Evolutionary conservation across 1,140 invertebrate species (phyloP), one percentile per base, ranked within the genome.

Genomic region (Drosophila kepulauana): DNA sequence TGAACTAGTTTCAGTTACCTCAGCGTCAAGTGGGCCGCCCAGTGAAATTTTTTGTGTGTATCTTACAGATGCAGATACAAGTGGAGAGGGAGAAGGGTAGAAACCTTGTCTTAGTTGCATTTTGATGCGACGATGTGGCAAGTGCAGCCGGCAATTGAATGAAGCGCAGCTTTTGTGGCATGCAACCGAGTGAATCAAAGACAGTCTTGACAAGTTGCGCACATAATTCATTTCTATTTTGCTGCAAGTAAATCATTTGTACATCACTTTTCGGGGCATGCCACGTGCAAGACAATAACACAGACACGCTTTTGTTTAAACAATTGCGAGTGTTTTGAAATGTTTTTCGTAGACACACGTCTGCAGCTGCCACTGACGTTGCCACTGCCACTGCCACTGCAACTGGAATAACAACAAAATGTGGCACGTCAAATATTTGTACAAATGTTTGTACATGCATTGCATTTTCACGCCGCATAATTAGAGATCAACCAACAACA

Each of bases 401-500:
- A 10, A 35, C 28, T 59, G 10, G 49, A 43, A 30, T 49, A 46
- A 38, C 64, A 38, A 58, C 66, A 38, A 61, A 41, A 48, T 57
- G 73, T 78, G 62, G 71, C 75, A 78, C 71, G 82, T 86, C 82
- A 86, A 63, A 70, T 75, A 70, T 61, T 74, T 74, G 65, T 68
- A 68, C 56, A 74, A 68, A 77, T 87, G 86, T 78, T 88, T 78
- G 77, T 88, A 87, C 84, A 88, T 88, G 84, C 66, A 71, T 84
- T 84, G 84, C 84, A 87, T 87, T 87, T 87, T 87, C 84, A 87
- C 84, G 84, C 84, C 84, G 80, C 80, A 87, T 87, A 87, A 87
- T 87, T 88, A 88, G 66, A 75, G 46, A 25, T 4, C 20, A 25
- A 25, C 20, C 20, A 25, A 79, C 66, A 69, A 49, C 65, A 15